phyloP scores from a whole-genome alignment of 2,113 vertebrate genomes.

The Podilymbus podiceps region DNA sequence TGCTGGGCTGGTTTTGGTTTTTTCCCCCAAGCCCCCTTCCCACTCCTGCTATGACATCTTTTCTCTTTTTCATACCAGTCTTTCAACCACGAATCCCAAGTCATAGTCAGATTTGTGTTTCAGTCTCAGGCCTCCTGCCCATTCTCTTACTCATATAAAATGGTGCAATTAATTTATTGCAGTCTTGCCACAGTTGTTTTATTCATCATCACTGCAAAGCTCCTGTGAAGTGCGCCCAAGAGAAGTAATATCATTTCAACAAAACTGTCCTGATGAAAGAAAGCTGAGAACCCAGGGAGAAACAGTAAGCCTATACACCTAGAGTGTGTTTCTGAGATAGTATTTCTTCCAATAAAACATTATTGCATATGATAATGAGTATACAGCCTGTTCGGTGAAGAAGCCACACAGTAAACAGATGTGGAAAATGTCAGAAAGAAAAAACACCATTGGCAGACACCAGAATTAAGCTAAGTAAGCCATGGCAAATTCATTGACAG shows the following conservation, averaged over 20 bases:
- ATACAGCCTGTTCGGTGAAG: not conserved
- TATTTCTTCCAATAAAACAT: slow-evolving; percentile 41
- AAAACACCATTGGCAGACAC: not conserved
- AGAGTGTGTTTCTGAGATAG: not conserved
- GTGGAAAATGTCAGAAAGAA: not conserved
- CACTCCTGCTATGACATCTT: not conserved
- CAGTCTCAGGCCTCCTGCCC: slow-evolving; percentile 33
- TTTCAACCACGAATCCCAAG: not conserved
- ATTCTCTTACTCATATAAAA: slow-evolving; percentile 58
- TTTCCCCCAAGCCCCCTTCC: not conserved
- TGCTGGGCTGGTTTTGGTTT: not conserved
- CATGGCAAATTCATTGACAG: not conserved
- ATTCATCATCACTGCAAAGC: slow-evolving; percentile 63
- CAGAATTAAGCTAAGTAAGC: not conserved
- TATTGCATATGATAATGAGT: not conserved
- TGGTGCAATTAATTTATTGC: slow-evolving; percentile 67
- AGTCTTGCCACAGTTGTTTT: slow-evolving; percentile 72
- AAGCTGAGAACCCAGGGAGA: slow-evolving; percentile 40
- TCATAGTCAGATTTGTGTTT: slow-evolving; percentile 38
- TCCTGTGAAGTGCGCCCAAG: slow-evolving; percentile 45
- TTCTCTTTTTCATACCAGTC: not conserved
- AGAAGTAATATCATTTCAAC: slow-evolving; percentile 69
- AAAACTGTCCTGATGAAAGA: slow-evolving; percentile 60
- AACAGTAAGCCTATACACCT: not conserved
- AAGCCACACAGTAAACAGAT: not conserved